Evolutionary conservation across 2,888 invertebrate genomes (phyloP), one percentile per base, ranked within the genome.

Genomic region (Pachycephus smyrnensis): DNA sequence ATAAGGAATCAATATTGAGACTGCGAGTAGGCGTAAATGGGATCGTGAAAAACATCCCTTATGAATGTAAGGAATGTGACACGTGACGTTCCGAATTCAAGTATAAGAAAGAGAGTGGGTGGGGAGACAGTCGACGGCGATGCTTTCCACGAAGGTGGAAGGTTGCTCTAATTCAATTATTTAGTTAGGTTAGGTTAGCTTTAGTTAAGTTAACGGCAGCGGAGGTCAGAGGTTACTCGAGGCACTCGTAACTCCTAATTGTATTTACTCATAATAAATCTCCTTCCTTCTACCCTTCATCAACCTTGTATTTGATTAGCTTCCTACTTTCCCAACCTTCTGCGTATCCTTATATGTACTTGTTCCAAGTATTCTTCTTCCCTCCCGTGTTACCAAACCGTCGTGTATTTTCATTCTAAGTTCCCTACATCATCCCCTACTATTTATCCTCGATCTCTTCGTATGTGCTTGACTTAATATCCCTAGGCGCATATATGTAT

Each of bases 251-350:
- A 85, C 85, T 86, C 80, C 80, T 86, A 88, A 88, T 88, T 88
- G 85, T 82, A 86, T 88, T 88, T 87, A 80, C 83, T 84, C 84
- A 85, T 87, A 83, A 88, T 88, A 87, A 88, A 86, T 88, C 84
- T 82, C 79, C 81, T 80, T 80, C 83, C 76, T 40, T 40, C 78
- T 55, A 69, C 40, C 73, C 80, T 79, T 75, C 75, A 40, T 76
- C 73, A 76, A 73, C 76, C 69, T 76, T 75, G 71, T 71, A 71
- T 71, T 71, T 71, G 71, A 71, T 71, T 71, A 71, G 71, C 71
- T 71, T 12, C 15, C 71, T 32, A 71, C 71, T 71, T 23, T 23
- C 3, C 3, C 71, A 31, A 15, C 71, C 15, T 71, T 12, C 71
- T 9, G 9, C 23, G 23, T 55, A 55, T 55, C 55, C 15, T 55